phyloP scores from a whole-genome alignment of 2,888 invertebrate genomes.

The Apodemia hepburni region DNA sequence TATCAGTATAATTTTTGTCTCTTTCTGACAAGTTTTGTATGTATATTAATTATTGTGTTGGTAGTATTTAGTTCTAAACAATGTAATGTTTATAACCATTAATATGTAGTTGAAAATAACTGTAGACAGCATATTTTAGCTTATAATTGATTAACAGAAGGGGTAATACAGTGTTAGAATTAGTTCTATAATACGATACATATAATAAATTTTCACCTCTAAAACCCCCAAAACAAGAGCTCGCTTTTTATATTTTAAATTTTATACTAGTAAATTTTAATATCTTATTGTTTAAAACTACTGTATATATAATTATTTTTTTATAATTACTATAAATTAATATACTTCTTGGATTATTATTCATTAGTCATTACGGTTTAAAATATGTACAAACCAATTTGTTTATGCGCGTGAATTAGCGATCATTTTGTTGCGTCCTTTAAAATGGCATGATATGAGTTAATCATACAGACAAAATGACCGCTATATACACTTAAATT shows the following conservation, averaged over 20 bases:
- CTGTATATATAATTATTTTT: not conserved
- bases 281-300: not conserved
- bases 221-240: not conserved
- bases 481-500: no score
- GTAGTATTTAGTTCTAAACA: not conserved
- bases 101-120: not conserved
- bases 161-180: not conserved
- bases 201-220: not conserved
- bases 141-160: not conserved
- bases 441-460: no score
- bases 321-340: not conserved
- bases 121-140: not conserved
- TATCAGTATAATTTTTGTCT: not conserved
- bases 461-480: no score
- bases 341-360: no score
- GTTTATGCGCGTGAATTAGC: no score
- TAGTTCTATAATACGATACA: not conserved
- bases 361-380: no score
- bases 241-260: not conserved
- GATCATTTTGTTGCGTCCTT: no score
- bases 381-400: no score
- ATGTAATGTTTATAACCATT: slow-evolving; percentile 2
- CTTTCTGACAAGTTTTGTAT: not conserved
- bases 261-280: not conserved
- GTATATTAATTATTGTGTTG: not conserved